phyloP scores from a whole-genome alignment of 2,888 invertebrate genomes.

The Caenorhabditis sinica region DNA sequence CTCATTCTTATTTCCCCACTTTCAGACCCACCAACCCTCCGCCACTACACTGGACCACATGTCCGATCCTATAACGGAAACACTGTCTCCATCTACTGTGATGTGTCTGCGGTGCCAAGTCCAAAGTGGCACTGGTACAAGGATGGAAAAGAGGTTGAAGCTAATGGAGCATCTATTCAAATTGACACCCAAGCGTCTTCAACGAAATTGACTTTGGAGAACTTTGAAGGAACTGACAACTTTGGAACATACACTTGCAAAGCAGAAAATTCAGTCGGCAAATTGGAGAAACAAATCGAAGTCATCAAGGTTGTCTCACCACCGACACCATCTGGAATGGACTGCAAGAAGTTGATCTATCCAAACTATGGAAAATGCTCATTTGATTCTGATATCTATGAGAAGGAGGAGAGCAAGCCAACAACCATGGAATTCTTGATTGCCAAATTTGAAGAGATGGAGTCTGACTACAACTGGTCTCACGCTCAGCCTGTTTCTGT shows the following conservation, averaged over 20 bases:
- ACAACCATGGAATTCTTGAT: constrained; percentile 63
- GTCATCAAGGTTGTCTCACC: constrained; percentile 74
- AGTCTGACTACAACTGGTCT: constrained; percentile 68
- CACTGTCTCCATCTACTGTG: constrained; percentile 71
- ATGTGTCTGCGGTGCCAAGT: constrained; percentile 75
- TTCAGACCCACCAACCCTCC: constrained; percentile 70
- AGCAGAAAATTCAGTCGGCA: constrained; percentile 76
- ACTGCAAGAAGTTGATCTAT: constrained; percentile 72
- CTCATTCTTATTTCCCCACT: too few relatives aligned
- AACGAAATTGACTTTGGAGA: constrained; percentile 65
- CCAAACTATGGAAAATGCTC: constrained; percentile 76
- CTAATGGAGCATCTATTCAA: constrained; percentile 68
- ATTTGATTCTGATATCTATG: constrained; percentile 61
- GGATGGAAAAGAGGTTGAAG: constrained; percentile 73
- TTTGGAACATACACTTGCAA: constrained; percentile 75
- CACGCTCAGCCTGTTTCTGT: constrained; percentile 45
- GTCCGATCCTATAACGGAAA: constrained; percentile 72
- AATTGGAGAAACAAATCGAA: constrained; percentile 68
- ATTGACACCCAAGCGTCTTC: constrained; percentile 63
- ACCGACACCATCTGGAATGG: constrained; percentile 65
- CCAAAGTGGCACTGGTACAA: constrained; percentile 74
- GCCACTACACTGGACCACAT: constrained; percentile 62
- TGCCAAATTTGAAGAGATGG: constrained; percentile 66
- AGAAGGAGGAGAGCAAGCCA: constrained; percentile 57
- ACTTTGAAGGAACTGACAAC: constrained; percentile 58